Evolutionary conservation across 30 jellyfish, hydroid and myxozoan genomes (phyloP), one percentile per base, ranked within the genome.

Genomic region (Phacellophora camtschatica): DNA sequence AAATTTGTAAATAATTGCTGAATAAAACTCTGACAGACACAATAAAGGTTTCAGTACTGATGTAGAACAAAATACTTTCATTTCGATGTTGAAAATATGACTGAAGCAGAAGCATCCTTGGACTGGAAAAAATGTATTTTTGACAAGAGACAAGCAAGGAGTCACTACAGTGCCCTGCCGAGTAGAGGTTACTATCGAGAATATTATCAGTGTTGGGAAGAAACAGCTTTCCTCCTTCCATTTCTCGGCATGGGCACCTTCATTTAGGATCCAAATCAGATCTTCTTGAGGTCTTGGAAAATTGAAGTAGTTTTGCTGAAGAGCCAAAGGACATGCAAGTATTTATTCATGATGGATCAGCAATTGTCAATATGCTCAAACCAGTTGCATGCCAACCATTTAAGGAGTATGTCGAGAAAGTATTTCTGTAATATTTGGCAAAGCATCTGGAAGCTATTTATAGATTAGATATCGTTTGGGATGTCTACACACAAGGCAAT

Each of bases 401-500:
- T 13, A 33, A 66, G 41, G 81, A 66, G 27, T 66, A 66, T 42
- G 32, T 65, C 1, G 39, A 29, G 64, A 19, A 33, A 20, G 66
- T 29, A 37, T 66, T 66, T 66, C 27, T 29, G 65, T 5, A 41
- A 22, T 66, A 66, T 45, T n/a, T 66, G 22, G 31, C 32, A 0
- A 16, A 20, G 6, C 66, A 15, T 1, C 81, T 66, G 64, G 19
- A 20, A 66, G 39, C 18, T 1, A 45, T 27, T 13, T 36, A 35
- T 10, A 32, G 81, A n/a, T 23, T 66, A 10, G 81, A 66, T 27
- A 66, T 66, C 50, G 39, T 42, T 16, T 66, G 66, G 81, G 81
- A 66, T 27, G 39, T 29, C 19, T 66, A 42, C 41, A 37, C 36
- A 11, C 34, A 15, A 37, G 50, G 36, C 32, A 42, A 13, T 35